Evolutionary conservation across 2,113 vertebrate genomes (phyloP), one percentile per base, ranked within the genome.

Genomic region (Calidris pugnax): DNA sequence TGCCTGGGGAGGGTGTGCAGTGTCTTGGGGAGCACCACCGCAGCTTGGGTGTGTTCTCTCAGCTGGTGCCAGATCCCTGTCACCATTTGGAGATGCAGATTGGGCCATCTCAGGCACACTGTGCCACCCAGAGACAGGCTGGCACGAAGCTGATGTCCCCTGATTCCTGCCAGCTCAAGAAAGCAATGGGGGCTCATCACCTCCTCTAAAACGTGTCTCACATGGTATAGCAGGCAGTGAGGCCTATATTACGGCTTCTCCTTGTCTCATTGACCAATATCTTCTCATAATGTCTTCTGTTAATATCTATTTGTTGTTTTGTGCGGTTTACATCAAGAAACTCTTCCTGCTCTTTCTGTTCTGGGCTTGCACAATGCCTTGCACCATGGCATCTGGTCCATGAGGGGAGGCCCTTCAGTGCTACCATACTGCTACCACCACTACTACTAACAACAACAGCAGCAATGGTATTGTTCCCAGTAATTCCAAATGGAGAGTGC

Each of bases 61-160:
- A 83, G 57, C 10, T 64, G n/a, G 23, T 72, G 39, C 35, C 66
- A 32, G 59, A 48, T 60, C 21, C 66, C 33, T n/a, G 35, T n/a
- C 63, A 87, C 27, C 7, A 45, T 83, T 57, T 69, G 21, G 28
- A 82, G 33, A 1, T 2, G 12, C 0, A 0, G 48, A 22, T 94
- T 82, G 20, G 45, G 39, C 43, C 9, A 4, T 37, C 39, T 60
- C 30, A 22, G 71, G 24, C 23, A 27, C 4, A 6, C 2, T 47
- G 59, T 82, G 60, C n/a, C 8, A 7, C 26, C 56, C 73, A 64
- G 64, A 67, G 64, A 53, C 18, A 35, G 16, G 17, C 68, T 73
- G 47, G 8, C 27, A 35, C 20, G 51, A 74, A 64, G 17, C 41
- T 67, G 48, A 53, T 82, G 27, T 51, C 11, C n/a, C 50, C 67